phyloP scores from a whole-genome alignment of 2,113 vertebrate genomes.

The Rostratula benghalensis region DNA sequence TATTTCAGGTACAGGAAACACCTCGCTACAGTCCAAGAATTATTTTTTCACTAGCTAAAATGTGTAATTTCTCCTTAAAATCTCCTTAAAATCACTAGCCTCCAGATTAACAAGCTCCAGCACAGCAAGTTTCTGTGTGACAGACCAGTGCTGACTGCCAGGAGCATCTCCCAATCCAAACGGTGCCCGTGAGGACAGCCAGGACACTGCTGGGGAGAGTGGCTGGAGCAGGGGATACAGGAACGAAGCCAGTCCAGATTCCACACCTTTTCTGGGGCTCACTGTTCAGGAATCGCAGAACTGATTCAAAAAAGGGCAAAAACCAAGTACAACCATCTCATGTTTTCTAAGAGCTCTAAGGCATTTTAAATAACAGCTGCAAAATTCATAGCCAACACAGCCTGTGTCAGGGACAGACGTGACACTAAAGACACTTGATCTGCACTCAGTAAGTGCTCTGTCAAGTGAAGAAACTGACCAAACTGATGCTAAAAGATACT shows the following conservation, averaged over 20 bases:
- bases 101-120: background rate
- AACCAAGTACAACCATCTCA: background rate
- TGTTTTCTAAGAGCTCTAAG: background rate
- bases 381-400: background rate
- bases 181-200: background rate
- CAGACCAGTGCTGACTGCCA: background rate
- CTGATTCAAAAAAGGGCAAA: background rate
- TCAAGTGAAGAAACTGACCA: background rate
- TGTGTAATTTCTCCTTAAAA: background rate
- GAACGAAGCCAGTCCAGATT: background rate
- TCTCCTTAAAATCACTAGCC: background rate
- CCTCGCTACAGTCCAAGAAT: background rate
- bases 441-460: background rate
- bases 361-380: background rate
- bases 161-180: background rate
- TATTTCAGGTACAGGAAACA: background rate
- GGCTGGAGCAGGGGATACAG: background rate
- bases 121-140: background rate
- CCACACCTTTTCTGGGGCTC: background rate
- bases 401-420: background rate
- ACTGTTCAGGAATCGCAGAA: background rate
- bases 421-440: background rate
- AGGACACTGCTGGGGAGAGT: background rate
- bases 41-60: background rate
- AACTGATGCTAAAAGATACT: background rate